Percentiles rank a stretch among this genome's conserved stretches.
phyloP scores from a whole-genome alignment of 2,797 vertebrate species.

The Tadarida brasiliensis region DNA sequence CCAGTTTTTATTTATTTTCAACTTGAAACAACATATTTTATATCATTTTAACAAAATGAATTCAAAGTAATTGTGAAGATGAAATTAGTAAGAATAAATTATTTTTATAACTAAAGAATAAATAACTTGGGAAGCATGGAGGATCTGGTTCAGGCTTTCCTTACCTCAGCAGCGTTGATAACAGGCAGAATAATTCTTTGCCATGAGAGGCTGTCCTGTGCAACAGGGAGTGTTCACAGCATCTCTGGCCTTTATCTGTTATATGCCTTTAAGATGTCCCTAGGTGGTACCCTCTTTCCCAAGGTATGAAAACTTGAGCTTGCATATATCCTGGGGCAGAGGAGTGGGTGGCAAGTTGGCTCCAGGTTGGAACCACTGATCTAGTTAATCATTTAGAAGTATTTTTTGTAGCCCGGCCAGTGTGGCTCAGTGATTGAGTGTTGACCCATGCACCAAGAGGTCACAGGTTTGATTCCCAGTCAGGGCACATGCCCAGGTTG shows the following conservation, averaged over 20 bases:
- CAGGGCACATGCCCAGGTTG: no score
- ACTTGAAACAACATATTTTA: background rate
- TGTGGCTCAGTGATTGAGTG: no score
- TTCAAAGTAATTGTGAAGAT: background rate
- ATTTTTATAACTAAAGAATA: background rate
- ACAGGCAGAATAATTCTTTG: background rate
- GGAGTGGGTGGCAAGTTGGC: background rate
- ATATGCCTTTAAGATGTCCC: background rate
- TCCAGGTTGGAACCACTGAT: background rate
- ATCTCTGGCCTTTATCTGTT: background rate
- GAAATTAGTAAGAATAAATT: background rate
- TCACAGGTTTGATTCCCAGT: no score
- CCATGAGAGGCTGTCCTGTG: fast-evolving
- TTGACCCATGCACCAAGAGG: no score
- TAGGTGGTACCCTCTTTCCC: background rate
- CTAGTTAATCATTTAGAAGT: background rate
- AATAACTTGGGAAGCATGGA: background rate
- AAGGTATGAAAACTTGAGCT: background rate
- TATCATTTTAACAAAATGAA: background rate
- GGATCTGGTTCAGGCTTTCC: background rate
- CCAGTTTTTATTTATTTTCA: background rate
- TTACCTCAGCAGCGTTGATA: background rate
- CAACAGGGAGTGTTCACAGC: background rate
- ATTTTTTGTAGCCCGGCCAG: background rate
- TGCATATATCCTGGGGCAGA: background rate